A percentile compares a stretch with the other conserved stretches of the same genome.
Conservation (phyloP, 2,113 vertebrate species). For the Notothenia rossii region DNA sequence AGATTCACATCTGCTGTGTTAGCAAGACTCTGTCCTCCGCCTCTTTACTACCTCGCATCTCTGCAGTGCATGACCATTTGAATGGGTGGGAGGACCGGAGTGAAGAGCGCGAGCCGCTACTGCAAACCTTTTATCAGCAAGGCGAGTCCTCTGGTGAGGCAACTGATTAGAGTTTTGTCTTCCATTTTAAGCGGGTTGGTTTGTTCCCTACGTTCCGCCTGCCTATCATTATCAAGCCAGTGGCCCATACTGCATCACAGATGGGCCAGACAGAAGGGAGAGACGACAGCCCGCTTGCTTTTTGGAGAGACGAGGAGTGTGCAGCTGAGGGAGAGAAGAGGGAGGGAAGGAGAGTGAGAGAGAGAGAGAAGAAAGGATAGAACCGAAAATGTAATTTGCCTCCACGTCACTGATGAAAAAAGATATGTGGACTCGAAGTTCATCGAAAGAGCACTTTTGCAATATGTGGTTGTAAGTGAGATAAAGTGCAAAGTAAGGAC, state of each 20-base stretch:
- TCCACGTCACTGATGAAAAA: slow-evolving; percentile 42
- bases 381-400: slow-evolving; percentile 53
- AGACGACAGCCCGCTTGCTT: slow-evolving; percentile 80
- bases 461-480: slow-evolving; percentile 21
- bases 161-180: slow-evolving; percentile 56
- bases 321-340: slow-evolving; percentile 75
- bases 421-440: slow-evolving; percentile 36
- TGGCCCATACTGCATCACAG: slow-evolving; percentile 83
- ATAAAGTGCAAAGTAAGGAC: background rate
- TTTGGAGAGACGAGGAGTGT: slow-evolving; percentile 75
- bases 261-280: slow-evolving; percentile 84
- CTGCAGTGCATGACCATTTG: slow-evolving; percentile 33
- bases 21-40: slow-evolving; percentile 39
- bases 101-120: slow-evolving; percentile 36
- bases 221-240: slow-evolving; percentile 76
- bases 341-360: slow-evolving; percentile 43
- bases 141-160: slow-evolving; percentile 51
- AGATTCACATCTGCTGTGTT: slow-evolving; percentile 71
- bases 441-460: slow-evolving; percentile 25
- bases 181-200: slow-evolving; percentile 52
- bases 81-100: slow-evolving; percentile 28
- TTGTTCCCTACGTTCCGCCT: slow-evolving; percentile 53
- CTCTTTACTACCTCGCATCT: slow-evolving; percentile 58
- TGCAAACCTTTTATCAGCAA: slow-evolving; percentile 31
- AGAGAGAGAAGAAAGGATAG: slow-evolving; percentile 26